Evolutionary conservation across 2,888 invertebrate genomes (phyloP), one percentile per base, ranked within the genome.

Genomic region (Athalia circularis): DNA sequence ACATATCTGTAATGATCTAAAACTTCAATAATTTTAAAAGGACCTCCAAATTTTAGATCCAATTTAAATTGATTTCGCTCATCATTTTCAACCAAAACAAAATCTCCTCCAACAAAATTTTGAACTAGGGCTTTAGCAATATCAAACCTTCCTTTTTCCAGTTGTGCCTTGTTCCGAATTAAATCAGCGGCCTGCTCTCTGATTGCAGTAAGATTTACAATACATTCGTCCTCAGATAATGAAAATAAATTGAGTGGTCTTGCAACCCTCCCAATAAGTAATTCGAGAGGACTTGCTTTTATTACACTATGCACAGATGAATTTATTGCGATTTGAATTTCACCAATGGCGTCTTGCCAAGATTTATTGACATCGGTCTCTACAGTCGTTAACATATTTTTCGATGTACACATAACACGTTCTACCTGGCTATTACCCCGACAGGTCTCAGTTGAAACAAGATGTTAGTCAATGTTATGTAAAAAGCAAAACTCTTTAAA

Each of bases 401-500:
- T 65, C 3, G 43, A 65, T 1, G 79, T 80, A 13, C 81, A 80
- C 83, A 85, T 84, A 0, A 84, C 79, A 1, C 85, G 80, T 61
- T 86, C 85, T 3, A 85, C 85, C 65, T 85, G 84, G 7, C 83
- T 85, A 70, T 87, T 87, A 11, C 84, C 86, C 6, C 87, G 81
- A 29, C 79, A 68, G 8, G 80, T 47, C 3, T 85, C 86, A 9
- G 83, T 83, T 4, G 86, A 83, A n/a, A 85, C 85, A 0, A 85
- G 45, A 79, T 85, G 84, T 3, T 81, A 62, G 6, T 77, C 59
- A 6, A 82, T 78, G 13, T 72, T 54, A 59, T 81, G 78, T 3
- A 7, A 29, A 3, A 13, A 47, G 79, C 82, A 82, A 79, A 79
- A 82, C 5, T 81, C 72, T 61, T 76, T 72, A 68, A 82, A 82